Conservation (phyloP, 92 coral and sea anemone species). For the Parazoanthus swiftii region DNA sequence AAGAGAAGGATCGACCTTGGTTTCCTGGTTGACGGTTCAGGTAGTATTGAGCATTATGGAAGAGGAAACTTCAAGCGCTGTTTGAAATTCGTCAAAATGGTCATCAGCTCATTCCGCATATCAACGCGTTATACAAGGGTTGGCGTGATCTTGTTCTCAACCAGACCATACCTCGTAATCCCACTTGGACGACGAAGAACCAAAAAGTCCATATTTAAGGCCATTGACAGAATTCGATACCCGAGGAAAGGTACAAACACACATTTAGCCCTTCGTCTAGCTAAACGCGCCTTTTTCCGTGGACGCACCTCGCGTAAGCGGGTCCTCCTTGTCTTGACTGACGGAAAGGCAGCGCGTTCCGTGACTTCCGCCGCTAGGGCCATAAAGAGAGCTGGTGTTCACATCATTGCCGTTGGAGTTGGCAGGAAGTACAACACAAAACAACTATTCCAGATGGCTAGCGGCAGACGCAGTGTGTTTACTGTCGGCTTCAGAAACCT, state of each 20-base stretch:
- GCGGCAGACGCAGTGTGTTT: conserved; percentile 24
- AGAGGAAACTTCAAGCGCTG: conserved; percentile 51
- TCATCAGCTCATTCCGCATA: conserved; percentile 35
- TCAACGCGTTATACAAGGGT: conserved; percentile 30
- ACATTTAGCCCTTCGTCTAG: conserved; percentile 25
- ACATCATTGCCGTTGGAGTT: conserved; percentile 15
- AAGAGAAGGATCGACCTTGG: conserved; percentile 48
- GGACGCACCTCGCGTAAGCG: conserved; percentile 31
- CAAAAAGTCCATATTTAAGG: neutral
- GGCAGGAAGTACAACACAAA: conserved; percentile 10
- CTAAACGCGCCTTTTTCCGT: conserved; percentile 34
- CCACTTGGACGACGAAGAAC: conserved; percentile 10
- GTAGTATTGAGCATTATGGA: conserved; percentile 51
- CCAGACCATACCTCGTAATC: conserved; percentile 12
- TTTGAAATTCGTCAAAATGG: conserved; percentile 35
- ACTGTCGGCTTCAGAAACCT: conserved; percentile 32
- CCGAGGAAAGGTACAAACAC: conserved; percentile 41
- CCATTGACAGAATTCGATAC: conserved; percentile 33
- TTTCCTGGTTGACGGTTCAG: conserved; percentile 50
- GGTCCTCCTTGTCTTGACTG: conserved; percentile 31
- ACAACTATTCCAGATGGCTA: conserved; percentile 34
- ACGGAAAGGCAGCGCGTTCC: neutral
- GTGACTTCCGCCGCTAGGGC: neutral
- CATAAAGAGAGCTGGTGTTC: neutral
- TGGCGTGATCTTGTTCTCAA: conserved; percentile 41